phyloP scores from a whole-genome alignment of 2,888 invertebrate species.

The Synanthedon andrenaeformis region DNA sequence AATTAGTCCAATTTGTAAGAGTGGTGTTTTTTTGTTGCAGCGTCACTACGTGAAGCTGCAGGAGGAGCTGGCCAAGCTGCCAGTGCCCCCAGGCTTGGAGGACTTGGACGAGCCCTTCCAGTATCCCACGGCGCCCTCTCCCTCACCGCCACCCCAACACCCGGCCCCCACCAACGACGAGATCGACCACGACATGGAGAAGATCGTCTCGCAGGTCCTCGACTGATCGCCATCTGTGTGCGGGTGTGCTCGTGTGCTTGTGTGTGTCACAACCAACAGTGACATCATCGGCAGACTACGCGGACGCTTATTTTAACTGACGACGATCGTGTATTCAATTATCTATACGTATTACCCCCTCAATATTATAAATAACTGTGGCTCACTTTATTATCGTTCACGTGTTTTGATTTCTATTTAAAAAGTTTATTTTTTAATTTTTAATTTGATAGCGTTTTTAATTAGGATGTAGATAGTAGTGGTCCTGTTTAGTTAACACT shows the following conservation, averaged over 20 bases:
- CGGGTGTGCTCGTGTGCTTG: neutral
- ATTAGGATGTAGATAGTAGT: conserved; percentile 5
- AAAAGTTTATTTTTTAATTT: neutral
- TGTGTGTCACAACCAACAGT: conserved; percentile 4
- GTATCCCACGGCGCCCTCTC: conserved; percentile 41
- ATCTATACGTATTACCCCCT: neutral
- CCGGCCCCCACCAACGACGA: conserved; percentile 53
- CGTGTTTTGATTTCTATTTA: neutral
- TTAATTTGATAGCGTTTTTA: neutral
- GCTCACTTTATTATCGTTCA: conserved; percentile 1
- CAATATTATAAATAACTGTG: neutral
- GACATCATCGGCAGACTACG: conserved; percentile 1
- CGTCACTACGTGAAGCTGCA: conserved; percentile 85
- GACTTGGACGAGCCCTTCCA: conserved; percentile 74
- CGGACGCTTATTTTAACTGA: conserved; percentile 10
- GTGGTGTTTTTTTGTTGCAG: conserved; percentile 41
- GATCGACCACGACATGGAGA: conserved; percentile 81
- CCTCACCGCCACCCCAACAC: conserved; percentile 26
- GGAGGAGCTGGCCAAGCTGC: conserved; percentile 87
- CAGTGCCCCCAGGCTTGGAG: conserved; percentile 81
- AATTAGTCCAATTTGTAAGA: too few relatives aligned
- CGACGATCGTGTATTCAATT: conserved; percentile 3
- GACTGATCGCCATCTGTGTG: conserved; percentile 41
- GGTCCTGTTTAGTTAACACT: conserved; percentile 54
- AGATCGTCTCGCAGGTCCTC: conserved; percentile 79